Conservation (phyloP, 2,888 invertebrate genomes). For the Aporophyla lueneburgensis region DNA sequence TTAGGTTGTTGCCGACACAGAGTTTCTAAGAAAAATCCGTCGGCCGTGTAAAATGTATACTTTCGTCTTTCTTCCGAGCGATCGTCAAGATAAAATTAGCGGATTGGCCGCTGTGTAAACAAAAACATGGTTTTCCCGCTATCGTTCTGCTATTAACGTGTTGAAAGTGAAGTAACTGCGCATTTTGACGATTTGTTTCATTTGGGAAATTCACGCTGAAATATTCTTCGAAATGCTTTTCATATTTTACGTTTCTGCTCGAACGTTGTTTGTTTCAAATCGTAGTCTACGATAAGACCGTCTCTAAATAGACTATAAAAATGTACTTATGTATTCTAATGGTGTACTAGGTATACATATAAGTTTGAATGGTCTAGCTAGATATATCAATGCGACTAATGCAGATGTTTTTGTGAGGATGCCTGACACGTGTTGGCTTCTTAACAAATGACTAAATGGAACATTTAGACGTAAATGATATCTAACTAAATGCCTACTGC, state of each 20-base stretch:
- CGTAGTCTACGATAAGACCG: slow-evolving; percentile 4
- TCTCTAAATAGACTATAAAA: neutral
- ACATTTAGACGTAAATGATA: slow-evolving; percentile 11
- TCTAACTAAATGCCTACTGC: neutral
- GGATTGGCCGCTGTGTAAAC: slow-evolving; percentile 66
- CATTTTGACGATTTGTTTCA: slow-evolving; percentile 48
- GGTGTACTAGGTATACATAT: slow-evolving; percentile 12
- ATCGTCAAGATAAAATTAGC: slow-evolving; percentile 68
- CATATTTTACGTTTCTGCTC: slow-evolving; percentile 11
- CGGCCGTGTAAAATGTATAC: slow-evolving; percentile 59
- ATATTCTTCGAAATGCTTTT: slow-evolving; percentile 55
- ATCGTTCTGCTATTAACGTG: slow-evolving; percentile 52
- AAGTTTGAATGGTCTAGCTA: neutral
- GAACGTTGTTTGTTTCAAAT: slow-evolving; percentile 7
- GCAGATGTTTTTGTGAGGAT: neutral
- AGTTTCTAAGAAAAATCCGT: slow-evolving; percentile 62
- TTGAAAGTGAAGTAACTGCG: slow-evolving; percentile 52
- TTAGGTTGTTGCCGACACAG: slow-evolving; percentile 56
- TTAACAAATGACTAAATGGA: slow-evolving; percentile 21
- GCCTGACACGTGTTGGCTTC: slow-evolving; percentile 1
- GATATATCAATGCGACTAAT: slow-evolving; percentile 22
- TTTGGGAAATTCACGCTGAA: slow-evolving; percentile 39
- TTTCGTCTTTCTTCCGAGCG: slow-evolving; percentile 68
- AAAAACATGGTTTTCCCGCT: slow-evolving; percentile 72
- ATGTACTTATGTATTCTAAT: slow-evolving; percentile 18